phyloP scores from a whole-genome alignment of 2,888 invertebrate species.

The Drosophila ochracea region DNA sequence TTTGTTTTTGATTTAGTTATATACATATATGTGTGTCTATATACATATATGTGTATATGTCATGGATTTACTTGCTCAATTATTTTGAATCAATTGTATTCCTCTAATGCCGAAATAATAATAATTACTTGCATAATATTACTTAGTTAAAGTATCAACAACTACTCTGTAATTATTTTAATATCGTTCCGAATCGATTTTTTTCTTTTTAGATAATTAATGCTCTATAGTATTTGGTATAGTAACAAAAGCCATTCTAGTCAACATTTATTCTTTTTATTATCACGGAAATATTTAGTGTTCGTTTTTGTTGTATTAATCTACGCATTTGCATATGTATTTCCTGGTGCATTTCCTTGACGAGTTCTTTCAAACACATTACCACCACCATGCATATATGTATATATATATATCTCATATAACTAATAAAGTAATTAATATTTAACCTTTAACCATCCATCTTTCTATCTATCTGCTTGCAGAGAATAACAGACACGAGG shows the following conservation, averaged over 20 bases:
- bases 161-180: no score
- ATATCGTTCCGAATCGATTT: no score
- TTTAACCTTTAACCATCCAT: slow-evolving; percentile 27
- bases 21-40: neutral
- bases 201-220: neutral
- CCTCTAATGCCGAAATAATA: no score
- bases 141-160: no score
- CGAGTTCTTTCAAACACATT: slow-evolving; percentile 16
- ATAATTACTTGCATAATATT: no score
- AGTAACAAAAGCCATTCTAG: neutral
- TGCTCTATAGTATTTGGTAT: neutral
- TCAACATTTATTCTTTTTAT: neutral
- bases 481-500: slow-evolving; percentile 47
- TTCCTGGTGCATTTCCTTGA: slow-evolving; percentile 45
- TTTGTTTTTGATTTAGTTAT: neutral
- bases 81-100: neutral
- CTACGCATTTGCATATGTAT: slow-evolving; percentile 6
- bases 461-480: slow-evolving; percentile 37
- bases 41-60: neutral
- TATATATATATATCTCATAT: neutral
- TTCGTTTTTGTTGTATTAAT: neutral
- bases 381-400: neutral
- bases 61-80: neutral
- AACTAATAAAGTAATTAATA: slow-evolving; percentile 22
- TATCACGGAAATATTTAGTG: neutral